phyloP scores from a whole-genome alignment of 1,140 invertebrate species.

The Ephestia elutella region DNA sequence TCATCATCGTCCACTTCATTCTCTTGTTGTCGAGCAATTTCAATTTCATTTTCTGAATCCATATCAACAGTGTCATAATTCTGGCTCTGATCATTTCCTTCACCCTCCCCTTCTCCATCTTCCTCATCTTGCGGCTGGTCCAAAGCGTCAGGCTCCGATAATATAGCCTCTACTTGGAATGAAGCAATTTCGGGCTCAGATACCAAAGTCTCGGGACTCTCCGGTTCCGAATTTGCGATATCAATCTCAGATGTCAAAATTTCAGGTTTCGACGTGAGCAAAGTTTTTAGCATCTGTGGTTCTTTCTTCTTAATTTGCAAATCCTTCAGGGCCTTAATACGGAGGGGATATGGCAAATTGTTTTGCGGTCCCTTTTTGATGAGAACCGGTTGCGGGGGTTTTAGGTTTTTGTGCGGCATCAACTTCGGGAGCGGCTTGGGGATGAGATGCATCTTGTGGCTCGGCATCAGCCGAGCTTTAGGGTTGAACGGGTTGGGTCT shows the following conservation, averaged over 20 bases:
- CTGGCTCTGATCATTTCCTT: conserved; percentile 46
- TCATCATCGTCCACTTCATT: conserved; percentile 24
- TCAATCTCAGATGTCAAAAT: conserved; percentile 66
- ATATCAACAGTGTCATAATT: conserved; percentile 66
- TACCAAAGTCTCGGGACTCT: conserved; percentile 69
- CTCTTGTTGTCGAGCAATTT: conserved; percentile 55
- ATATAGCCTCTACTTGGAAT: conserved; percentile 69
- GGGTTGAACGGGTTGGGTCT: conserved; percentile 69
- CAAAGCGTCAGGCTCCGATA: conserved; percentile 62
- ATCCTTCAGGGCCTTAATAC: conserved; percentile 66
- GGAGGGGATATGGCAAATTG: conserved; percentile 62
- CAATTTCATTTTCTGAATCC: conserved; percentile 67
- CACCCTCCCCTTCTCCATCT: conserved; percentile 43
- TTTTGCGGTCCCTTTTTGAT: conserved; percentile 52
- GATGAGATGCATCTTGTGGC: conserved; percentile 61
- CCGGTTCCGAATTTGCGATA: conserved; percentile 64
- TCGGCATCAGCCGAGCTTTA: conserved; percentile 63
- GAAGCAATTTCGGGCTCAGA: conserved; percentile 70
- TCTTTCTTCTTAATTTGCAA: conserved; percentile 69
- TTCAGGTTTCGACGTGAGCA: conserved; percentile 64
- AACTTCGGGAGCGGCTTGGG: conserved; percentile 51
- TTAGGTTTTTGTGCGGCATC: conserved; percentile 41
- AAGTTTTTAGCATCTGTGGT: conserved; percentile 70
- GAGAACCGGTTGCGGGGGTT: conserved; percentile 57
- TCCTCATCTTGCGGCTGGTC: conserved; percentile 37